A percentile compares a stretch with the other conserved stretches of the same genome.
These are phyloP conservation scores for Maconellicoccus hirsutus DNA, from an alignment of 1,140 invertebrate species.

Conservation along the genomic window DNA sequence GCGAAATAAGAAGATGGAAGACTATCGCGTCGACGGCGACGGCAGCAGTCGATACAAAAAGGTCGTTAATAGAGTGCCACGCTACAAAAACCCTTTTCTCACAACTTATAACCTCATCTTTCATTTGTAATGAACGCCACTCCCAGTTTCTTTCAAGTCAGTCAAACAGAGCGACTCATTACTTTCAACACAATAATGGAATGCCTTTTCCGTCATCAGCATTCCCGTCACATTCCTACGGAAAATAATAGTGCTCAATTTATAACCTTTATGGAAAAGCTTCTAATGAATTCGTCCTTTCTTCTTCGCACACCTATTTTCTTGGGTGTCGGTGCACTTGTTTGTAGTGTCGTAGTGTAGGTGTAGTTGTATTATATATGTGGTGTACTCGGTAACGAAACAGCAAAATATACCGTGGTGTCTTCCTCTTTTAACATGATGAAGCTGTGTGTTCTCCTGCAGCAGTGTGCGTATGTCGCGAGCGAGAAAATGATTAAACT, in stretches of 20 bases:
- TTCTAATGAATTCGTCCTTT: slow-evolving; percentile 12
- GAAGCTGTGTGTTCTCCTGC: too few species aligned
- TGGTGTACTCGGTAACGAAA: too few species aligned
- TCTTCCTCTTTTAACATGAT: too few species aligned
- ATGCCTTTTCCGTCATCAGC: slow-evolving; percentile 21
- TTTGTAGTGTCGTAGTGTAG: neutral
- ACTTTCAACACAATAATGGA: slow-evolving; percentile 22
- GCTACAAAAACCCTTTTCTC: slow-evolving; percentile 14
- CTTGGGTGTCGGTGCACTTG: neutral
- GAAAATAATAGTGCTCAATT: slow-evolving; percentile 22
- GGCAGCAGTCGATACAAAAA: slow-evolving; percentile 19
- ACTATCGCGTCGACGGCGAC: neutral
- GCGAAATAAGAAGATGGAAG: neutral
- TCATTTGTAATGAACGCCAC: slow-evolving; percentile 22
- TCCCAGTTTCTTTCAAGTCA: slow-evolving; percentile 22
- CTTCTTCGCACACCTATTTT: neutral
- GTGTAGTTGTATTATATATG: too few species aligned
- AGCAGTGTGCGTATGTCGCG: too few species aligned
- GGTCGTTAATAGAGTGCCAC: slow-evolving; percentile 14
- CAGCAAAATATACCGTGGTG: too few species aligned
- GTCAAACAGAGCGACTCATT: slow-evolving; percentile 22
- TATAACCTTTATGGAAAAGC: slow-evolving; percentile 22
- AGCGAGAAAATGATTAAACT: slow-evolving; percentile 13
- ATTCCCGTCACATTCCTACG: slow-evolving; percentile 21
- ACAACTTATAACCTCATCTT: slow-evolving; percentile 19